Conservation (phyloP, 1,140 invertebrate genomes). For the Bombus polaris region DNA sequence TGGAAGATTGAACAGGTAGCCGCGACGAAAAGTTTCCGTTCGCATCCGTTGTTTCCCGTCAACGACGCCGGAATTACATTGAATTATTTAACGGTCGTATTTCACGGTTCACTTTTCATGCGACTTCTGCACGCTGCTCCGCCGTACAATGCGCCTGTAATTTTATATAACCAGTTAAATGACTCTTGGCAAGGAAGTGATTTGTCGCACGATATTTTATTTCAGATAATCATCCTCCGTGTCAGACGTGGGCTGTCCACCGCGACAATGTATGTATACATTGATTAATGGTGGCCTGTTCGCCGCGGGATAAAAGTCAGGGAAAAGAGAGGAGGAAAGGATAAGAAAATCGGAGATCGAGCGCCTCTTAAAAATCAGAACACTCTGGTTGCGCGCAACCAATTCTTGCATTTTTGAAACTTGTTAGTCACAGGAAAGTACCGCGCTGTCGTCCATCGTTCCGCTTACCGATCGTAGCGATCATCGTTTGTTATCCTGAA, state of each 20-base stretch:
- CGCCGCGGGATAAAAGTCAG: conserved; percentile 42
- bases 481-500: background rate
- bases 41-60: background rate
- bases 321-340: background rate
- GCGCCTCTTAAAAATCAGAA: conserved; percentile 2
- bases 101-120: conserved; percentile 41
- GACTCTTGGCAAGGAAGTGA: conserved; percentile 67
- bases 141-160: conserved; percentile 43
- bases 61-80: background rate
- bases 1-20: background rate
- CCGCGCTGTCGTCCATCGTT: conserved; percentile 14
- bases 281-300: conserved; percentile 65
- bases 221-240: conserved; percentile 66
- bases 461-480: background rate
- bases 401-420: conserved; percentile 40
- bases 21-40: background rate
- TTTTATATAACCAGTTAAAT: conserved; percentile 63
- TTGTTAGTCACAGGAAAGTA: conserved; percentile 3
- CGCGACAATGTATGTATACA: conserved; percentile 56
- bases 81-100: conserved; percentile 28
- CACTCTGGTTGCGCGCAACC: conserved; percentile 20
- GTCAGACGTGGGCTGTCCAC: conserved; percentile 62
- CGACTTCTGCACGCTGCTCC: conserved; percentile 25
- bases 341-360: conserved; percentile 5
- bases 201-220: conserved; percentile 67